Evolutionary conservation across 1,140 invertebrate genomes (phyloP).

Genomic region (Drosophila nigromelanica): DNA sequence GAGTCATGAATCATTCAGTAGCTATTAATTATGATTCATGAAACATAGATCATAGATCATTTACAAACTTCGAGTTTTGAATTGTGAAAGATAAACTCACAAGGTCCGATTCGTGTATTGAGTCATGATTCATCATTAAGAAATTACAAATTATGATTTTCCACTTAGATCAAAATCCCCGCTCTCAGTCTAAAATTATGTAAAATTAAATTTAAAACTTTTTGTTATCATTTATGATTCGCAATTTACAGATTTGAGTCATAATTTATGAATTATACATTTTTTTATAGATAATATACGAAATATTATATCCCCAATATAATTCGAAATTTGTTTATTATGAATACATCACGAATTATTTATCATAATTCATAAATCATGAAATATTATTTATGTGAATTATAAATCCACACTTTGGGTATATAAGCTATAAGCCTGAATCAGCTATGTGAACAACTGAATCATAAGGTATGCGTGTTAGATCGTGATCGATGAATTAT

Average conservation of each 20-base stretch:
- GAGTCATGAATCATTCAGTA: conserved; percentile 2
- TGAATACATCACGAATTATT: neutral
- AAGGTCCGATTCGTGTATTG: too few species aligned
- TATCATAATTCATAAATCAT: neutral
- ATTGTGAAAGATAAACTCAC: neutral
- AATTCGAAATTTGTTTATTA: neutral
- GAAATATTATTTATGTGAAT: neutral
- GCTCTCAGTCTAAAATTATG: too few species aligned
- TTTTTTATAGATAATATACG: neutral
- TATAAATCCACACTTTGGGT: too few species aligned
- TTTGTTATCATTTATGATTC: neutral
- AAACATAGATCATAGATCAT: neutral
- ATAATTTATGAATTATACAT: neutral
- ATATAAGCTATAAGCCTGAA: too few species aligned
- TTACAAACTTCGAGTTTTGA: conserved; percentile 1
- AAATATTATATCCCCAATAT: too few species aligned
- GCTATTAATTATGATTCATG: neutral
- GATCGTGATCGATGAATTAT: too few species aligned
- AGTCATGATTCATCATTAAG: neutral
- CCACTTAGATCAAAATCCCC: too few species aligned
- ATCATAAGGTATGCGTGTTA: too few species aligned
- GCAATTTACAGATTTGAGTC: too few species aligned
- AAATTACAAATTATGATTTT: neutral
- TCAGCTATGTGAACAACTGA: too few species aligned
- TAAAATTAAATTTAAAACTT: too few species aligned